Conservation (phyloP, 2,888 invertebrate genomes). For the Rhingia campestris region DNA sequence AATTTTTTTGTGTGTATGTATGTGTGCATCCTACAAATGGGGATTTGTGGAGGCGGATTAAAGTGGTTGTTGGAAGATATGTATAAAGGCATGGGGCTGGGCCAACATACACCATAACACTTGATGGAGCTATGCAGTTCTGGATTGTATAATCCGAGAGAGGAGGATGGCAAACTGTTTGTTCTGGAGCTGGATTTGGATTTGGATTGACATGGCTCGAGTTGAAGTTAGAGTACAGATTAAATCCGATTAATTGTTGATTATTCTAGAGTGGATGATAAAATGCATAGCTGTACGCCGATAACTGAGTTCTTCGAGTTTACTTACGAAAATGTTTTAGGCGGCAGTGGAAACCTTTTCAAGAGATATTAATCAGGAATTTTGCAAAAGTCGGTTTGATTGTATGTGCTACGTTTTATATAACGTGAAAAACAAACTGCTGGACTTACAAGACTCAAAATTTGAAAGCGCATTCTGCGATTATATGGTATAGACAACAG, state of each 20-base stretch:
- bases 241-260: slow-evolving; percentile 56
- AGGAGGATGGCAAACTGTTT: slow-evolving; percentile 15
- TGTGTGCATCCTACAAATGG: not conserved
- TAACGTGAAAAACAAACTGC: too few species aligned
- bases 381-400: not conserved
- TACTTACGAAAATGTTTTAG: not conserved
- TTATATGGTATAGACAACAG: too few species aligned
- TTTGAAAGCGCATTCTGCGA: too few species aligned
- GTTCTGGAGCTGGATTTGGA: not conserved
- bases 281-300: slow-evolving; percentile 36
- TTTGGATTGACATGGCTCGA: not conserved
- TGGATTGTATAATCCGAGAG: not conserved
- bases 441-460: too few species aligned
- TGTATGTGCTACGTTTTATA: too few species aligned
- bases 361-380: slow-evolving; percentile 3
- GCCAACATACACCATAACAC: not conserved
- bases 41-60: slow-evolving; percentile 14
- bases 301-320: slow-evolving; percentile 20
- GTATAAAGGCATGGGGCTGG: not conserved
- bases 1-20: slow-evolving; percentile 26
- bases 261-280: slow-evolving; percentile 29
- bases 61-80: slow-evolving; percentile 28
- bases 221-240: slow-evolving; percentile 20
- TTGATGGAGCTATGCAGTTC: slow-evolving; percentile 2
- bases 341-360: not conserved